These are phyloP conservation scores for Drosophila kambysellisi DNA, from an alignment of 2,888 invertebrate genomes.

Conservation along the genomic window DNA sequence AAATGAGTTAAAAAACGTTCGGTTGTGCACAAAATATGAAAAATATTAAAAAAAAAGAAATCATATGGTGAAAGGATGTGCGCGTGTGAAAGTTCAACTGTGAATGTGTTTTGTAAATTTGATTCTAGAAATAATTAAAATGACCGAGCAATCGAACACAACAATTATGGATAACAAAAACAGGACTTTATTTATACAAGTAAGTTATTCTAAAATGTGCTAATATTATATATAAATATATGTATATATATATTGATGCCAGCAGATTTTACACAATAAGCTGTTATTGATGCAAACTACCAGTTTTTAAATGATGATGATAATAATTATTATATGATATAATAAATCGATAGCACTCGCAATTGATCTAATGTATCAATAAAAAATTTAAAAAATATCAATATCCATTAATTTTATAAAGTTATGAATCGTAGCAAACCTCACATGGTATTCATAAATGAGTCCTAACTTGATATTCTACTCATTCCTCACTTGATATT, in stretches of 20 bases:
- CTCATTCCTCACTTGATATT: background rate
- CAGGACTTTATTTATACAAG: background rate
- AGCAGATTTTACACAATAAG: background rate
- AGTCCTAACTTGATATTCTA: background rate
- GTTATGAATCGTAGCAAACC: background rate
- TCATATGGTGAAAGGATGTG: slow-evolving; percentile 35
- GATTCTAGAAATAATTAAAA: background rate
- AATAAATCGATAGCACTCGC: background rate
- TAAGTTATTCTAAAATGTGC: background rate
- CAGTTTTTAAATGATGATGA: background rate
- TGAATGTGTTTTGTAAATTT: background rate
- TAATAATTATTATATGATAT: background rate
- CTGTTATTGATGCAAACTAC: background rate
- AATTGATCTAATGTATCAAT: background rate
- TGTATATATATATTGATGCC: too few species aligned
- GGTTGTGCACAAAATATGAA: slow-evolving; percentile 18
- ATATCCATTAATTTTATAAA: background rate
- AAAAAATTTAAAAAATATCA: background rate
- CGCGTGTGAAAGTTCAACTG: slow-evolving; percentile 27
- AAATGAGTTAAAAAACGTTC: slow-evolving; percentile 54
- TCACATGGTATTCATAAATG: background rate
- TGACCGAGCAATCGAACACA: background rate
- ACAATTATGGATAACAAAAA: background rate
- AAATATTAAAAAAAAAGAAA: slow-evolving; percentile 11
- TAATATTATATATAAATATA: background rate